Evolutionary conservation across 1,140 invertebrate genomes (phyloP), one percentile per base, ranked within the genome.

Genomic region (Drosophila novamexicana): DNA sequence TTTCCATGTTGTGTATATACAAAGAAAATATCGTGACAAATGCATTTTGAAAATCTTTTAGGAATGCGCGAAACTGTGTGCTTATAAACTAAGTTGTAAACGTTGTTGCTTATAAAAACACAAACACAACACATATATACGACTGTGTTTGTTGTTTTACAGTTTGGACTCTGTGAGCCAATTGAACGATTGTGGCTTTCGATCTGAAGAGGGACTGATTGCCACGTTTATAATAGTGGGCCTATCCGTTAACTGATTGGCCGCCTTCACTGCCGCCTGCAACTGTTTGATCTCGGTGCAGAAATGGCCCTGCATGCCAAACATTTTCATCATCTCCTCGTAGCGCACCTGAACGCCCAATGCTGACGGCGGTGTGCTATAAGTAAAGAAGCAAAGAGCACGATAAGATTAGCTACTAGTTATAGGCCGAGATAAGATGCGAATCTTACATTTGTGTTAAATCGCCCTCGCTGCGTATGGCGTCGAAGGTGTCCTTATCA

Each of bases 141-240:
- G 8, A 29, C 18, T 56, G 10, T 49, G 6, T 36, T 14, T 45
- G 9, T 12, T 64, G 66, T 71, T 79, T 95, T 93, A 97, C 67
- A 97, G 93, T 93, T 98, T 98, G 18, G 97, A 97, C 93, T 98
- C 96, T 0, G 97, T 98, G 2, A 99, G 93, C 97, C 97, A 98
- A 80, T 94, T 95, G 90, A 97, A 98, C 36, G 95, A 95, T 93
- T 99, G 98, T 59, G 96, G 95, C 93, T 98, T 99, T 71, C 98
- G 95, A 90, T 97, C 96, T 42, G 98, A 96, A 73, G 95, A 94
- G 10, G 98, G 97, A 92, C 95, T 96, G 34, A 99, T 99, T 79
- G 97, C 94, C 16, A 98, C 95, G 91, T 99, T 99, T 67, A 99
- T 97, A 45, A 99, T 95, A 58, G 95, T 96, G 8, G 98, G 97